Evolutionary conservation across 1,140 invertebrate genomes (phyloP), one percentile per base, ranked within the genome.

Genomic region (Plodia interpunctella): DNA sequence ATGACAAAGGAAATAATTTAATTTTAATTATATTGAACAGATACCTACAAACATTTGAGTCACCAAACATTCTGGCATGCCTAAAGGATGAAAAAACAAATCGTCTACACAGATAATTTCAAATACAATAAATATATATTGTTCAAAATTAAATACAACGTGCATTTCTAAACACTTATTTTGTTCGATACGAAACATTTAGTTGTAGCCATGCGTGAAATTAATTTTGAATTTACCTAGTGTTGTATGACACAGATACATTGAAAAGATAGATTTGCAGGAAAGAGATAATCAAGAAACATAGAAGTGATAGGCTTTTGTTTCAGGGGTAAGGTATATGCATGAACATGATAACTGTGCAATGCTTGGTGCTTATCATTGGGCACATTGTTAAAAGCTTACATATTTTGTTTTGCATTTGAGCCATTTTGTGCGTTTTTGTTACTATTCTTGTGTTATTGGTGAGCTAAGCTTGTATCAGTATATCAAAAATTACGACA

Each of bases 101-200:
- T 72, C 72, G 70, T 74, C 81, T 87, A 86, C 76, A 83, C 74
- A 85, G 61, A 78, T 73, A 71, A 57, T 57, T 62, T 78, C 80
- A 83, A 78, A 62, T 66, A 74, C 72, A 72, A 76, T 67, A 77
- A 74, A 68, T 44, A 44, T 15, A 66, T 38, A 67, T 61, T 66
- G 15, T 44, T 44, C 9, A 15, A 44, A 44, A 58, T 60, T 58
- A 75, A 76, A 84, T 80, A 87, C 73, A 87, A 84, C 87, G 87
- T 89, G 87, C 87, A 89, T 63, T 15, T 83, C 83, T 87, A 87
- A 86, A 89, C 84, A 89, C 70, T 77, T 65, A 86, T 75, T 70
- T 77, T 70, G 72, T 63, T 74, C 75, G 60, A 76, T 80, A 81
- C 74, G 70, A 76, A 81, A 78, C 76, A 81, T 78, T 67, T 73